Evolutionary conservation across 2,888 invertebrate genomes (phyloP), one percentile per base, ranked within the genome.

Genomic region (Palloptera scutellata): DNA sequence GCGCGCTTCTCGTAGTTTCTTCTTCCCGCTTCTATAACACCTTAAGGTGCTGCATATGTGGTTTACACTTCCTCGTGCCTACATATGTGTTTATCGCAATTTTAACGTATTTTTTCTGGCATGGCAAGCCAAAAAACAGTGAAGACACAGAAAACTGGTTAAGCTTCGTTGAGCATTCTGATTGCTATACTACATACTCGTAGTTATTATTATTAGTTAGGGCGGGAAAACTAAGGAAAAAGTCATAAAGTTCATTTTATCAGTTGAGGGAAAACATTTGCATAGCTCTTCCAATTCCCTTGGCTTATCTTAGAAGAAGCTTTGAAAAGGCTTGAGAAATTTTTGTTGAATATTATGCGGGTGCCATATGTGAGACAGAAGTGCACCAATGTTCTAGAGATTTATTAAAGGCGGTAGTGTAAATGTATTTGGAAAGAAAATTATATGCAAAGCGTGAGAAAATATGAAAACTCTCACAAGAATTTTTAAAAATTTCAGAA

Each of bases 121-220:
- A 51, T 15, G n/a, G 2, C 48, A 41, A 40, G 19, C 1, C 20
- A 51, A 58, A 13, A 40, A 17, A 41, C 45, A 15, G 52, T 59
- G 51, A 64, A 58, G 10, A 43, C 20, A 10, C 43, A 17, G 40
- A 41, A 19, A 43, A 48, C 43, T 45, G 51, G 70, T 70, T 71
- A 70, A 70, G 72, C 72, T 73, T 72, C 72, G 74, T 68, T 73
- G 69, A 70, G 64, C 73, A 74, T 61, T 73, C 73, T 71, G 68
- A 72, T 71, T 70, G 66, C 61, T 30, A 30, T 30, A 30, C 30
- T 6, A 30, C n/a, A n/a, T n/a, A n/a, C n/a, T 64, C 51, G 55
- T 17, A 13, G 54, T 62, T 61, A 42, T 12, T 67, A 19, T 17
- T 43, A 17, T 55, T 58, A 58, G 55, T 65, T 64, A 63, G 60